A percentile compares a stretch with the other conserved stretches of the same genome.
phyloP scores from a whole-genome alignment of 1,140 invertebrate genomes.

The Macrotrachela quadricornifera region DNA sequence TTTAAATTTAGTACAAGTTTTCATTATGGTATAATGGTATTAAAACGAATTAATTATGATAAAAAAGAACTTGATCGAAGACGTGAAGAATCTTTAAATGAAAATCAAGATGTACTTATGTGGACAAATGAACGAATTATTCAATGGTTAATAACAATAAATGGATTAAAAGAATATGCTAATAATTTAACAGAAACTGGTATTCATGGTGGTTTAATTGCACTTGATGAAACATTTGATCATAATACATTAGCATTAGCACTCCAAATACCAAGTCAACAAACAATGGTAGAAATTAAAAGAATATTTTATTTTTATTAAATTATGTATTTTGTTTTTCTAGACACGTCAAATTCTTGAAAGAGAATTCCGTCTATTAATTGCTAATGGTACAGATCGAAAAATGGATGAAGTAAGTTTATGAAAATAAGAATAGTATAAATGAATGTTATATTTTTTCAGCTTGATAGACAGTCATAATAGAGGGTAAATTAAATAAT shows the following conservation, averaged over 20 bases:
- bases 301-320: neutral
- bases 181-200: slow-evolving; percentile 86
- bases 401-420: slow-evolving; percentile 20
- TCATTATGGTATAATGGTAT: slow-evolving; percentile 88
- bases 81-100: slow-evolving; percentile 53
- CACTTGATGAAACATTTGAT: slow-evolving; percentile 90
- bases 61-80: slow-evolving; percentile 72
- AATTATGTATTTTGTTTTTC: slow-evolving; percentile 28
- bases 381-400: slow-evolving; percentile 62
- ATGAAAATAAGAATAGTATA: too few species aligned
- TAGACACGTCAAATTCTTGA: slow-evolving; percentile 44
- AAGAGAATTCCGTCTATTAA: slow-evolving; percentile 57
- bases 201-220: slow-evolving; percentile 86
- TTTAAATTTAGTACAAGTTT: slow-evolving; percentile 61
- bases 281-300: slow-evolving; percentile 46
- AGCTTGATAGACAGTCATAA: too few species aligned
- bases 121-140: slow-evolving; percentile 97
- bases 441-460: too few species aligned
- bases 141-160: slow-evolving; percentile 69
- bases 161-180: slow-evolving; percentile 81
- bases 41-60: slow-evolving; percentile 93
- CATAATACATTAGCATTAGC: slow-evolving; percentile 74
- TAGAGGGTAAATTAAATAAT: too few species aligned
- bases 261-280: slow-evolving; percentile 88
- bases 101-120: slow-evolving; percentile 70